Base-by-base conservation (phyloP, 2,113 vertebrate species). In the Poeciliopsis occidentalis region DNA sequence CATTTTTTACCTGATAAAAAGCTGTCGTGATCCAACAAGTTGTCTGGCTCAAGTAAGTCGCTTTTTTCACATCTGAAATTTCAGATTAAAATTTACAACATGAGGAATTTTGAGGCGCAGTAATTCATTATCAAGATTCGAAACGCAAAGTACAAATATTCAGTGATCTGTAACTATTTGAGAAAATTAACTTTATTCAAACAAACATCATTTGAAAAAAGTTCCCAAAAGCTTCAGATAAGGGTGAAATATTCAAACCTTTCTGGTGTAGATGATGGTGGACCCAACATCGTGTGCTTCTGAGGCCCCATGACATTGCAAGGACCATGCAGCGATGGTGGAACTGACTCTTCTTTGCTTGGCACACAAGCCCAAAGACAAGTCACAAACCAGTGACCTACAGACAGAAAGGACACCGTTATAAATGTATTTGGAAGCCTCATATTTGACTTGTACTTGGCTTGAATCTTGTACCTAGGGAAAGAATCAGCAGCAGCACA, bases 381-480 rank as follows among this genome's bases (percentile, higher is more conserved):
- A 12, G 4, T 71, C 34, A 94, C 57, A 79, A 94, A 80, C 94
- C 94, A 94, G 69, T 86, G 89, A 61, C 91, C 96, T 97, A 69
- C 75, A 64, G 12, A 60, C 0, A 22, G 1, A 13, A 47, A 15
- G 30, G 11, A 34, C 1, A 3, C 3, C 4, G 17, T 39, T 12
- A 77, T 4, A 34, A 22, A 32, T 7, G 3, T 5, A 19, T 19
- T 17, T 29, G 5, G 64, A 27, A 12, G 13, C 0, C 1, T 12
- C 4, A 22, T 17, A 24, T 27, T 0, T n/a, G 70, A 4, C n/a
- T n/a, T 27, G n/a, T 8, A 24, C 12, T 3, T 7, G 0, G 26
- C 34, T 31, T 51, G 31, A 1, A 5, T 26, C 37, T 7, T 3
- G n/a, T 90, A 95, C 94, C 94, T 24, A 95, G 75, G 13, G 93